These are phyloP conservation scores for Herpetotheres cachinnans DNA, from an alignment of 2,113 vertebrate genomes.

Conservation along the genomic window DNA sequence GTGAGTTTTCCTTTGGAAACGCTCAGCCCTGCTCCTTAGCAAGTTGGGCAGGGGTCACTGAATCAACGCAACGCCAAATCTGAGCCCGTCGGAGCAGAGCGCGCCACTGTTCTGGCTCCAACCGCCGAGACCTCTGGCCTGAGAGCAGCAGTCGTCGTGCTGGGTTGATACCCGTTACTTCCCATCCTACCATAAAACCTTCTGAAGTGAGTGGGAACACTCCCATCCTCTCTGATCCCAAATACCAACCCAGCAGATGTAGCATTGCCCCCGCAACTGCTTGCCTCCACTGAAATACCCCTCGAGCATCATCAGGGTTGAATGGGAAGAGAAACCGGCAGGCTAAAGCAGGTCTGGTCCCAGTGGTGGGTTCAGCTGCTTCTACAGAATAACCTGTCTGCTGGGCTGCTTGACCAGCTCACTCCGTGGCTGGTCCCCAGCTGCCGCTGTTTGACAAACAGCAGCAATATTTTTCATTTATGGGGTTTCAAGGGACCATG, in stretches of 20 bases:
- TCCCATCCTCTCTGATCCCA: neutral
- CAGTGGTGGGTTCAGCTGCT: neutral
- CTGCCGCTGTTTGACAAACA: neutral
- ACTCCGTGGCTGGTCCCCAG: neutral
- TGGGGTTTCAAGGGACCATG: neutral
- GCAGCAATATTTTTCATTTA: neutral
- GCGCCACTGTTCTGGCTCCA: neutral
- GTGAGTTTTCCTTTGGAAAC: neutral
- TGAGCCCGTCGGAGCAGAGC: accelerated
- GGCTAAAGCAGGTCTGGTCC: neutral
- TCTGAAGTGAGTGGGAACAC: neutral
- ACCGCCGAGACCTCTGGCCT: accelerated
- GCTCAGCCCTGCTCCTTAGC: neutral
- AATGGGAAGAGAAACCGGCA: neutral
- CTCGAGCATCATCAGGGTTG: neutral
- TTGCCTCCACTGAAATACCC: neutral
- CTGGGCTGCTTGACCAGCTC: neutral
- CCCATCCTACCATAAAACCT: neutral
- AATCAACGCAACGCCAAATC: accelerated
- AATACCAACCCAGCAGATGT: neutral
- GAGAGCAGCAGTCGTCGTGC: accelerated
- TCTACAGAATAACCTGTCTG: neutral
- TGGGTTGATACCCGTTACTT: accelerated
- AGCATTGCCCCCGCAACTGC: neutral
- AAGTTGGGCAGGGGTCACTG: neutral